Conservation (phyloP, 2,113 vertebrate species). For the Salvator merianae region DNA sequence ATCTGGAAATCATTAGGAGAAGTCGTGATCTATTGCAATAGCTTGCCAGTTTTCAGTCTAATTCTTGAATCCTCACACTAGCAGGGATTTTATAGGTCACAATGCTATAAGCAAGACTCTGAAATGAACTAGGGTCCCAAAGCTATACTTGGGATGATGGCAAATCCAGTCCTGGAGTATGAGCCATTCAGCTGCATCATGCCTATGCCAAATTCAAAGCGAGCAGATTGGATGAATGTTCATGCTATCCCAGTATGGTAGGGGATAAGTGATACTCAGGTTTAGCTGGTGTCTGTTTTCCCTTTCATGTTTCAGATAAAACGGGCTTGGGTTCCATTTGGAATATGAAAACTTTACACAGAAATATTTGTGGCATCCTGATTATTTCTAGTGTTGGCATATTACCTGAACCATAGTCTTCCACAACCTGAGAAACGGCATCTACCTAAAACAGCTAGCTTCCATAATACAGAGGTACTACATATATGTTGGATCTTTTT, state of each 20-base stretch:
- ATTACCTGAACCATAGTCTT: background rate
- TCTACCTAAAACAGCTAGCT: too few relatives aligned
- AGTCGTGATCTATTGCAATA: background rate
- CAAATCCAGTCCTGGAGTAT: background rate
- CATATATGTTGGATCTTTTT: background rate
- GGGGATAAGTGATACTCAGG: background rate
- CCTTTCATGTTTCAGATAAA: background rate
- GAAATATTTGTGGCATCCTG: too few relatives aligned
- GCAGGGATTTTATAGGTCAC: background rate
- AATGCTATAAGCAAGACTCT: background rate
- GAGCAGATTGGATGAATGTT: background rate
- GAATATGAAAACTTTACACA: too few relatives aligned
- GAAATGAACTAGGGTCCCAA: background rate
- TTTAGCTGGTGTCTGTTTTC: background rate
- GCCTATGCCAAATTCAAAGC: background rate
- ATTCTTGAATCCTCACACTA: background rate
- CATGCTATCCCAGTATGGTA: background rate
- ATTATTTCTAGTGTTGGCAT: background rate
- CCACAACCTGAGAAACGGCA: too few relatives aligned
- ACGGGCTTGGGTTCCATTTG: too few relatives aligned
- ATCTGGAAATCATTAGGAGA: conserved; percentile 24
- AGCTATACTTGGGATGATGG: background rate
- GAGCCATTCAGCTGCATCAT: background rate
- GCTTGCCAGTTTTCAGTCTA: background rate
- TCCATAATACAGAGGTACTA: background rate